A percentile compares a stretch with the other conserved stretches of the same genome.
Conservation (phyloP, 2,888 invertebrate genomes). For the Chaetogeoica ovagalla region DNA sequence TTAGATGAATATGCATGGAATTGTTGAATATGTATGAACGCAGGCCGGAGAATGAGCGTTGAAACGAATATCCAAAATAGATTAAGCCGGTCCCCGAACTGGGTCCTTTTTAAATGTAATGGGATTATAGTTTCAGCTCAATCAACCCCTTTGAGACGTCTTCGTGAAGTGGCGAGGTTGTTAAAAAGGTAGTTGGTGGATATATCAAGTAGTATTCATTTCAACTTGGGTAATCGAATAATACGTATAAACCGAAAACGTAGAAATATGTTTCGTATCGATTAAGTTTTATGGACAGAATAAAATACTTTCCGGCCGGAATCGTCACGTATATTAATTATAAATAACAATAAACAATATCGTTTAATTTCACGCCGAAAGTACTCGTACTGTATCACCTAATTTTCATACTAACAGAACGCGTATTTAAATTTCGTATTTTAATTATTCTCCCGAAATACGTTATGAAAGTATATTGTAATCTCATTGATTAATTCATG, state of each 20-base stretch:
- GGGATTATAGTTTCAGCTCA: conserved; percentile 34
- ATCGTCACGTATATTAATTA: no score
- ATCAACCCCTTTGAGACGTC: conserved; percentile 23
- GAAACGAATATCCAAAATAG: conserved; percentile 35
- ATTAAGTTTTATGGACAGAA: no score
- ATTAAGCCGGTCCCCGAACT: neutral
- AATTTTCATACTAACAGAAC: no score
- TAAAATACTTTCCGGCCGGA: no score
- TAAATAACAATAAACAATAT: no score
- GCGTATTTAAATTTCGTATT: no score
- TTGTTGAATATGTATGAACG: conserved; percentile 37
- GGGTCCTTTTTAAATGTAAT: conserved; percentile 17
- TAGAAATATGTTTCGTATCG: no score
- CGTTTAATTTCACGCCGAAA: no score
- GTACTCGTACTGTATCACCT: no score
- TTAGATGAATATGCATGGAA: conserved; percentile 43
- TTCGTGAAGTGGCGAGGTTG: neutral
- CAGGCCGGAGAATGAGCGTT: neutral
- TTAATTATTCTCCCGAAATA: no score
- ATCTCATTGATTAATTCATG: no score
- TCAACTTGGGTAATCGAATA: conserved; percentile 20
- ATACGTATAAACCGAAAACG: neutral
- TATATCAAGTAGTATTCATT: conserved; percentile 23
- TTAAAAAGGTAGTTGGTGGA: conserved; percentile 28
- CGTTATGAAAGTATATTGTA: no score